Percentiles rank a stretch among this genome's conserved stretches.
These are phyloP conservation scores for Netelia fuscicornis DNA, from an alignment of 2,888 invertebrate genomes.

Conservation along the genomic window DNA sequence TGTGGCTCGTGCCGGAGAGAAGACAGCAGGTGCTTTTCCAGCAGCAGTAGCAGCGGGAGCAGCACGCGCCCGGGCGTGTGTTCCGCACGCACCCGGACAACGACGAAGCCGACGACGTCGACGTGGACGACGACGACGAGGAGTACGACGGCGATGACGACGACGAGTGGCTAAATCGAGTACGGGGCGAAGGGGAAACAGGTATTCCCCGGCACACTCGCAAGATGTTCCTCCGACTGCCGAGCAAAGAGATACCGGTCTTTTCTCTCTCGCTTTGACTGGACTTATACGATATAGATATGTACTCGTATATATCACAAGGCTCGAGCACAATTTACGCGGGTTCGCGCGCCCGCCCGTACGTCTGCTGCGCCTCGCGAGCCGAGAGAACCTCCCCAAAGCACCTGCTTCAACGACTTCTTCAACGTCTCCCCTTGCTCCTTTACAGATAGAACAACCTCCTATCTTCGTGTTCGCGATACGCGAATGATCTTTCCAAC, in stretches of 20 bases:
- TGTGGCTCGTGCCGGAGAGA: constrained; percentile 78
- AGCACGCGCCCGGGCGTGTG: constrained; percentile 70
- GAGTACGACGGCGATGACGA: neutral
- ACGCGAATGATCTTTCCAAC: neutral
- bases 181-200: constrained; percentile 65
- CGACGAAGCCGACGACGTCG: constrained; percentile 25
- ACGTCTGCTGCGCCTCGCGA: constrained; percentile 60
- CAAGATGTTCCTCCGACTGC: constrained; percentile 80
- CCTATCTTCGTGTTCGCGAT: constrained; percentile 6
- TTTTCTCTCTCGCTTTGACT: constrained; percentile 46
- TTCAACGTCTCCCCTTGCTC: constrained; percentile 47
- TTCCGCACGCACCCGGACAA: constrained; percentile 63
- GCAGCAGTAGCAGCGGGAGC: constrained; percentile 62
- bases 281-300: constrained; percentile 16
- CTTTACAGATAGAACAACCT: neutral
- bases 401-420: constrained; percentile 70
- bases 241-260: constrained; percentile 57
- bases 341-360: constrained; percentile 42
- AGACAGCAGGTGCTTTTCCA: constrained; percentile 80
- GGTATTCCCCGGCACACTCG: constrained; percentile 75
- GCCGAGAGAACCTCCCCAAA: constrained; percentile 58
- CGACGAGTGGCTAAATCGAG: neutral
- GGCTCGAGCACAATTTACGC: constrained; percentile 14
- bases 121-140: neutral
- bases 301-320: neutral